Conservation (phyloP, 2,888 invertebrate genomes). For the Cordylochernes scorpioides region DNA sequence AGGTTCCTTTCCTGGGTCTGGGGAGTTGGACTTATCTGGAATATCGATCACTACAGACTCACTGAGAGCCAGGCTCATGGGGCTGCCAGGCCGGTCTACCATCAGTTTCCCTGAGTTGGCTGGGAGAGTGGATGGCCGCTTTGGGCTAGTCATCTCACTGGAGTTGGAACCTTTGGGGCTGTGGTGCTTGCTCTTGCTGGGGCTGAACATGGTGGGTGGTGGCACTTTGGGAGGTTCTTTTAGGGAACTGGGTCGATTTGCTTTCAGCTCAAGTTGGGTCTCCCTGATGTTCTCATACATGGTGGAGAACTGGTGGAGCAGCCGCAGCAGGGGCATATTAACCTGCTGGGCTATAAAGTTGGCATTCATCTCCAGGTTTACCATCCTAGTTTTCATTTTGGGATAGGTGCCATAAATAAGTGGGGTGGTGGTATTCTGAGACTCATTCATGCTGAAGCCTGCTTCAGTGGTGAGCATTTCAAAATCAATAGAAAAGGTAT, state of each 20-base stretch:
- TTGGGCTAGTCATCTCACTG: constrained; percentile 8
- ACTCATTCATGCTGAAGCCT: constrained; percentile 29
- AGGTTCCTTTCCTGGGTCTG: constrained; percentile 24
- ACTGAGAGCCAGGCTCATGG: constrained; percentile 19
- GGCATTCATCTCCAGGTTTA: constrained; percentile 64
- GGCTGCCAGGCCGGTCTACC: constrained; percentile 12
- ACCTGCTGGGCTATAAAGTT: constrained; percentile 79
- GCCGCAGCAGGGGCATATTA: constrained; percentile 72
- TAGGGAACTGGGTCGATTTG: constrained; percentile 27
- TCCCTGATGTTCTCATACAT: constrained; percentile 94
- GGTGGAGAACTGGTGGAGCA: constrained; percentile 81
- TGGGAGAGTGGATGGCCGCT: constrained; percentile 26
- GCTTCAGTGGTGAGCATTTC: constrained; percentile 70
- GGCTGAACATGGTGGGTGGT: constrained; percentile 4
- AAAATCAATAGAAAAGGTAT: constrained; percentile 61
- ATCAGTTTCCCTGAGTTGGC: constrained; percentile 62
- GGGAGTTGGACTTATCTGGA: constrained; percentile 19
- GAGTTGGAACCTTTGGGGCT: constrained; percentile 9
- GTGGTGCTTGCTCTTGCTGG: constrained; percentile 5
- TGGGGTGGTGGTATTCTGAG: constrained; percentile 34
- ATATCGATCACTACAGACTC: constrained; percentile 20
- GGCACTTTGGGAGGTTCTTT: constrained; percentile 13
- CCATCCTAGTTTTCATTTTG: constrained; percentile 47
- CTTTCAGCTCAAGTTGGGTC: constrained; percentile 63
- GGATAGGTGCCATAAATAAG: constrained; percentile 34